Base-by-base conservation (phyloP, 2,113 vertebrate genomes). In the Engystomops pustulosus region DNA sequence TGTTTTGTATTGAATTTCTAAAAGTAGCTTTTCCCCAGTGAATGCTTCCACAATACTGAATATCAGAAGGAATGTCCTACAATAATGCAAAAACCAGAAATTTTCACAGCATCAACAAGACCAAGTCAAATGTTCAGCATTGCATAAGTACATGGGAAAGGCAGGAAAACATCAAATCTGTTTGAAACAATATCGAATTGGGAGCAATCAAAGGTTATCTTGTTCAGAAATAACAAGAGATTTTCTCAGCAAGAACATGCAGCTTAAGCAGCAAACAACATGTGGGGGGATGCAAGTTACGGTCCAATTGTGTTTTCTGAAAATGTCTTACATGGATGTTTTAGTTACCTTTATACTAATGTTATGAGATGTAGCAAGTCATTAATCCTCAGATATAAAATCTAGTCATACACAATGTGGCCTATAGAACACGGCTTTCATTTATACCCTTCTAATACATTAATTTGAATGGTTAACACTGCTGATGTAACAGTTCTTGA, bases 1-100 rank as follows among this genome's bases (percentile, higher is more conserved):
- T 85, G 76, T 70, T 79, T 69, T 69, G 58, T 79, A 85, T 85
- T 85, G 75, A 58, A 67, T 85, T 78, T 85, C 81, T 84, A 84
- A 77, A 84, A 51, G 58, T 76, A 84, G 81, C 44, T 76, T 78
- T 78, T 47, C 83, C 75, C 62, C 23, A 20, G 75, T 58, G 83
- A 23, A 79, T 79, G 60, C 65, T 79, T 70, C 67, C 65, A 58
- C 45, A 20, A 47, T 2, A 6, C 32, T 45, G 20, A 70, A 69
- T 32, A 76, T 79, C 45, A n/a, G 6, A 41, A 79, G 51, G 30
- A 68, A 38, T 47, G 27, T 70, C 78, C 74, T 78, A 44, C 41
- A 58, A 25, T 85, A 58, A 69, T 70, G 74, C 45, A 58, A 62
- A 84, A 85, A 85, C 23, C 55, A 70, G 34, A 85, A 30, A 70